Base-by-base conservation (phyloP, 2,888 invertebrate genomes). In the Aelia acuminata region DNA sequence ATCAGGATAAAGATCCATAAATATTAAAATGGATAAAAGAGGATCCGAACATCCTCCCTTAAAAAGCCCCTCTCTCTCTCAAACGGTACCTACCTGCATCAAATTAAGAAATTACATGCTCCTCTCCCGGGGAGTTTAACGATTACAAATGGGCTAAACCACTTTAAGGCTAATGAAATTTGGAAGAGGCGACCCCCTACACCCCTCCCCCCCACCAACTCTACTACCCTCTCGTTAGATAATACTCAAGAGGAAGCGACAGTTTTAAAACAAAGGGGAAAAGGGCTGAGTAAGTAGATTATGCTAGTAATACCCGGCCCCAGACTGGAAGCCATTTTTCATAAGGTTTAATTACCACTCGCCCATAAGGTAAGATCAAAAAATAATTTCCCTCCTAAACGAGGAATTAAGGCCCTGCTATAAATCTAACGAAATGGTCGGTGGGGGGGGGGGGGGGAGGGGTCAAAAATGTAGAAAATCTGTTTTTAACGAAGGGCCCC, bases 401-500 rank as follows among this genome's bases (percentile, higher is more conserved):
- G 80, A 43, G 80, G 80, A 39, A 80, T 80, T 80, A 80, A 80
- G 43, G 43, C 80, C 80, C 80, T n/a, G n/a, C 80, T 43, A 80
- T 80, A 80, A 63, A 53, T 85, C 80, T 80, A 48, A 39, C 88
- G 88, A 85, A 88, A 87, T 88, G 80, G 87, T 39, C 49, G 84
- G 70, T 13, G 86, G 86, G 50, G 53, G 47, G 57, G 88, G 31
- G 80, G 87, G 22, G 53, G 47, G 86, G 87, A 22, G 47, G 47
- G 84, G 50, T 22, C 70, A 87, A 87, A 87, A 87, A 70, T 47
- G 88, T 84, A 63, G 85, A 88, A 88, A 89, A 89, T 89, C 88
- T 89, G 89, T 89, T 89, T 89, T 89, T 89, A 89, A 89, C 88
- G 88, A 53, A 85, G 80, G 80, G 35, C 43, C 80, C n/a, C 10